Conservation (phyloP, 1,140 invertebrate species). For the Penaeus chinensis region DNA sequence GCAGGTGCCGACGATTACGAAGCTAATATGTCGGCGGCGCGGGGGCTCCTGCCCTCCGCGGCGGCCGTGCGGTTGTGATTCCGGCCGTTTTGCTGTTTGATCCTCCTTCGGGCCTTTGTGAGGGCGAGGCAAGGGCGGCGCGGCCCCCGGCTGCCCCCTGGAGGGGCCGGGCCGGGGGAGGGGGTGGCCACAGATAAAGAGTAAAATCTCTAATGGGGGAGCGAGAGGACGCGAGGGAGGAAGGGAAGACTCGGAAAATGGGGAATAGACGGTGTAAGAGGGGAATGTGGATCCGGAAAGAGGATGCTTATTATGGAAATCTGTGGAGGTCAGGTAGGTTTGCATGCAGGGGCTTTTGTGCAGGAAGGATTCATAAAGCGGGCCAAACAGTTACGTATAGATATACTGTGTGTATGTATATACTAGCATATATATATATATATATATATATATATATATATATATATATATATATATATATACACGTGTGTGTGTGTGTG, state of each 20-base stretch:
- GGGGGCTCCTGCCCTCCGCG: neutral
- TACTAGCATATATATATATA: neutral
- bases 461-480: neutral
- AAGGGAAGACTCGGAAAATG: neutral
- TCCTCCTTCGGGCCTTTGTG: neutral
- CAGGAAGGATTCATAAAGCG: too few species aligned
- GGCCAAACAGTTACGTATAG: neutral
- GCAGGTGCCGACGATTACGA: neutral
- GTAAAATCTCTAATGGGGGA: neutral
- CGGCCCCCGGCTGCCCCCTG: slow-evolving; percentile 5
- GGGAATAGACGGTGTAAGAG: neutral
- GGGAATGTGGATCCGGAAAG: neutral
- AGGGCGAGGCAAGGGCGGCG: neutral
- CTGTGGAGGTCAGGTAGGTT: too few species aligned
- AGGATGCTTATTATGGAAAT: too few species aligned
- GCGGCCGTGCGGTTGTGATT: neutral
- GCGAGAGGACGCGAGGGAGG: neutral
- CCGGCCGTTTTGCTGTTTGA: slow-evolving; percentile 12
- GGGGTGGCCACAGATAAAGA: neutral
- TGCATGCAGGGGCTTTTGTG: too few species aligned
- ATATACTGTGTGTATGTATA: neutral
- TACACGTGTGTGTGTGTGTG: neutral
- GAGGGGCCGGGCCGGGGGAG: neutral
- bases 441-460: slow-evolving; percentile 22
- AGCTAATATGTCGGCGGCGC: neutral